Conservation (phyloP, 2,797 vertebrate genomes). For the Poecilia wingei region DNA sequence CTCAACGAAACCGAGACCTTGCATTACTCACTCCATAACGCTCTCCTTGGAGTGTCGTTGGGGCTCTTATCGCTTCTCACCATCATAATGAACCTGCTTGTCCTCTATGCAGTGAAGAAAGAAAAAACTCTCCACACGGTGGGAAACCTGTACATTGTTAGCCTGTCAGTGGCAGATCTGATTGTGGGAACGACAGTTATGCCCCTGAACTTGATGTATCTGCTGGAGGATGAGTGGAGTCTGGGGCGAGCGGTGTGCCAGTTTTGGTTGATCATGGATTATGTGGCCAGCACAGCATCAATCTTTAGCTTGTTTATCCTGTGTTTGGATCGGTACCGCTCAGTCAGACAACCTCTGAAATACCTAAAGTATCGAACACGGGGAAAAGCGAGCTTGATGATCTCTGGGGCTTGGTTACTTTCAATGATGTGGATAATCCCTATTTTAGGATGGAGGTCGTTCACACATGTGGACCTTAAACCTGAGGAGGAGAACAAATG, state of each 20-base stretch:
- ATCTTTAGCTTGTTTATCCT: conserved; percentile 95
- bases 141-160: conserved; percentile 95
- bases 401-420: conserved; percentile 89
- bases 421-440: conserved; percentile 92
- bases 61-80: conserved; percentile 89
- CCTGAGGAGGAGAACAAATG: conserved; percentile 83
- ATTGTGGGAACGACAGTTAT: conserved; percentile 92
- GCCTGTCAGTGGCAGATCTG: conserved; percentile 92
- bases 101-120: conserved; percentile 88
- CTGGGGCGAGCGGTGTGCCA: conserved; percentile 87
- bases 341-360: conserved; percentile 89
- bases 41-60: conserved; percentile 84
- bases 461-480: conserved; percentile 78
- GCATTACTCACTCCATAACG: conserved; percentile 62
- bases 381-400: conserved; percentile 84
- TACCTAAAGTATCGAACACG: conserved; percentile 93
- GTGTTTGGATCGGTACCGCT: conserved; percentile 93
- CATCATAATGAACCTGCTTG: conserved; percentile 91
- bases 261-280: conserved; percentile 98
- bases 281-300: conserved; percentile 95
- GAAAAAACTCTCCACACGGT: conserved; percentile 96
- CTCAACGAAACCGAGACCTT: conserved; percentile 59
- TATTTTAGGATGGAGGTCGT: conserved; percentile 90
- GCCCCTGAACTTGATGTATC: conserved; percentile 91
- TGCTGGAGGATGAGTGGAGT: conserved; percentile 83